Evolutionary conservation across 2,888 invertebrate genomes (phyloP).

Genomic region (Phasia obesa): DNA sequence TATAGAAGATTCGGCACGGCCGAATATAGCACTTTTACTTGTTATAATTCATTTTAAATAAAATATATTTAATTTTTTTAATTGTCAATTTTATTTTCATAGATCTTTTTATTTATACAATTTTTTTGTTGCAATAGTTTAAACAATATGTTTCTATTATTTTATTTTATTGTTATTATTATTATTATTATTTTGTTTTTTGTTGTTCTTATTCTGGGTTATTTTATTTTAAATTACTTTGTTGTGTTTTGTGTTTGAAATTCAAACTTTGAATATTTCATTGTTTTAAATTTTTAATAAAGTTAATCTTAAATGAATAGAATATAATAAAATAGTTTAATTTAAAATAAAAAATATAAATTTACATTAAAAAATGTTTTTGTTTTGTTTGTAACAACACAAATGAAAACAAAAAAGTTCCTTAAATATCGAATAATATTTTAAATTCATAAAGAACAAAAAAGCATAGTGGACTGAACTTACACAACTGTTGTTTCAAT

Average conservation of each 20-base stretch:
- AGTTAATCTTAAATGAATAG: neutral
- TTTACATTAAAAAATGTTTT: no score
- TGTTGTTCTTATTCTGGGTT: neutral
- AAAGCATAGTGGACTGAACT: no score
- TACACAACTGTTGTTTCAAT: no score
- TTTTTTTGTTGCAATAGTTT: conserved; percentile 12
- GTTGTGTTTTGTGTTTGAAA: neutral
- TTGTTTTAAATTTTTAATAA: neutral
- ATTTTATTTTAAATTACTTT: neutral
- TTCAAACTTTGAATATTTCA: no score
- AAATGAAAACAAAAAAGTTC: no score
- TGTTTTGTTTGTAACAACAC: no score
- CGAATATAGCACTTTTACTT: no score
- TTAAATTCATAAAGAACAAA: no score
- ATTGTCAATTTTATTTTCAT: conserved; percentile 18
- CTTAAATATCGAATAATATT: no score
- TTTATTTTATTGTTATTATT: neutral
- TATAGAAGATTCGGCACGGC: no score
- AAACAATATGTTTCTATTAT: conserved; percentile 29
- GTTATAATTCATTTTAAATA: neutral
- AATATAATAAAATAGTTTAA: neutral
- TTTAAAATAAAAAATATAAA: no score
- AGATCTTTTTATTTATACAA: conserved; percentile 39
- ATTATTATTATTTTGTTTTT: neutral
- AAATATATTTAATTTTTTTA: conserved; percentile 6